These are phyloP conservation scores for Helicoverpa armigera DNA, from an alignment of 1,140 invertebrate species.

Conservation along the genomic window DNA sequence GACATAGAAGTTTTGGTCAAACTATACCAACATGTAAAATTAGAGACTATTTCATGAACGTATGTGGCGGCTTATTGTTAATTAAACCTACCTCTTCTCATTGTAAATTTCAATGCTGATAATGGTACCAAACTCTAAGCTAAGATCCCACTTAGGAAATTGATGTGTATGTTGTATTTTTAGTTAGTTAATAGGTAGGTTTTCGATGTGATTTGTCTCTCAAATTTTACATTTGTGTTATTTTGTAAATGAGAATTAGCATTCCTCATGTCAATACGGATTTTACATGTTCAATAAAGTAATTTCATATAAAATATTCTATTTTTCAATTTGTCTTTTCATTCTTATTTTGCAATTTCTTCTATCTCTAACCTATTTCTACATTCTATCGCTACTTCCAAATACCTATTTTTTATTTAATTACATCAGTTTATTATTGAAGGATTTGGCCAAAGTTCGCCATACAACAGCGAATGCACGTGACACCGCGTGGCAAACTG, in stretches of 20 bases:
- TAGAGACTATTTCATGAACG: constrained; percentile 80
- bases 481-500: constrained; percentile 26
- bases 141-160: constrained; percentile 86
- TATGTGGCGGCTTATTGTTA: constrained; percentile 76
- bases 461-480: not conserved
- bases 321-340: constrained; percentile 74
- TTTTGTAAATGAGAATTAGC: constrained; percentile 87
- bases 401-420: not conserved
- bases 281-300: constrained; percentile 88
- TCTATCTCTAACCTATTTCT: not conserved
- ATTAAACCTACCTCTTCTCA: constrained; percentile 86
- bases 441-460: not conserved
- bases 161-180: constrained; percentile 87
- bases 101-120: constrained; percentile 87
- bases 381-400: not conserved
- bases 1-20: constrained; percentile 79
- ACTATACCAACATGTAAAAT: constrained; percentile 83
- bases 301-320: constrained; percentile 86
- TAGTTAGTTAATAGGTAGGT: constrained; percentile 87
- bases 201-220: constrained; percentile 87
- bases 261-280: constrained; percentile 87
- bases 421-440: not conserved
- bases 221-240: constrained; percentile 87
- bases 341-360: constrained; percentile 18
- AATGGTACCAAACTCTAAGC: constrained; percentile 84